A percentile compares a stretch with the other conserved stretches of the same genome.
Evolutionary conservation across 2,888 invertebrate species (phyloP).

Genomic region (Morpho achilles): DNA sequence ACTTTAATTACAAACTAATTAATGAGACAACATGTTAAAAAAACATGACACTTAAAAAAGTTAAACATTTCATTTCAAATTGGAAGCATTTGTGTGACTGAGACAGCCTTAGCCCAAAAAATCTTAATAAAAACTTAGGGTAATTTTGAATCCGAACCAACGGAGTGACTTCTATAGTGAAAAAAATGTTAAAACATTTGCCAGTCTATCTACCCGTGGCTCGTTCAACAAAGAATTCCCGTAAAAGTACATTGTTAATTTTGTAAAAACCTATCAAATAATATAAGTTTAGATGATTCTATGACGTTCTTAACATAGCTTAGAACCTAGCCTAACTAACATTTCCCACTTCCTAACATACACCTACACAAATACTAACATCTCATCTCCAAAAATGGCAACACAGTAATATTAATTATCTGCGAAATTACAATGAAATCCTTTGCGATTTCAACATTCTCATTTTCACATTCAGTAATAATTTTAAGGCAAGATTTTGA

Average conservation of each 20-base stretch:
- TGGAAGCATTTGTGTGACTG: constrained; percentile 69
- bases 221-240: neutral
- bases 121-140: constrained; percentile 34
- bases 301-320: constrained; percentile 69
- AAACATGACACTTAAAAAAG: constrained; percentile 59
- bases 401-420: constrained; percentile 1
- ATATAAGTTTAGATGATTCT: constrained; percentile 52
- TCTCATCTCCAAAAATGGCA: constrained; percentile 2
- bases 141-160: neutral
- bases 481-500: constrained; percentile 4
- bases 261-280: constrained; percentile 9
- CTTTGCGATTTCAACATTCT: no score
- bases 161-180: no score
- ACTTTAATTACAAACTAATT: constrained; percentile 64
- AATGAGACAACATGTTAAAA: constrained; percentile 58
- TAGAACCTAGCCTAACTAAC: constrained; percentile 59
- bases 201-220: no score
- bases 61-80: constrained; percentile 40
- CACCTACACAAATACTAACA: constrained; percentile 12
- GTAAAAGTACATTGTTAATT: constrained; percentile 8
- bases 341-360: constrained; percentile 31
- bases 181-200: no score
- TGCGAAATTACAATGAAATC: neutral
- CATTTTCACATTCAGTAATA: no score
- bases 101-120: constrained; percentile 47